Conservation (phyloP, 2,113 vertebrate genomes). For the Dromaius novaehollandiae region DNA sequence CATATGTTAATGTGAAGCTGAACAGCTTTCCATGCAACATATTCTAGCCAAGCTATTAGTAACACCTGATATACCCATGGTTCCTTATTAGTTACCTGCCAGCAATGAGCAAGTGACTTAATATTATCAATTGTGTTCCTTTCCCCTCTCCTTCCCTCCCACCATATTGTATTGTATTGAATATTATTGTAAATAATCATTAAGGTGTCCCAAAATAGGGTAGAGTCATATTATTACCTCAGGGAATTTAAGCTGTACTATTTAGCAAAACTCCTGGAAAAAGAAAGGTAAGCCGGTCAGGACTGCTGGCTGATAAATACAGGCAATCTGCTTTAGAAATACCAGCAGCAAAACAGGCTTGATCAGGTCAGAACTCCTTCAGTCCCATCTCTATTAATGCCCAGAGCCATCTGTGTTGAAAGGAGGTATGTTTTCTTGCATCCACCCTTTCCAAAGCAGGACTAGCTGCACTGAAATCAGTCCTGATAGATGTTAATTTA, state of each 20-base stretch:
- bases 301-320: not conserved
- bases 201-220: not conserved
- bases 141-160: slow-evolving; percentile 14
- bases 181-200: slow-evolving; percentile 35
- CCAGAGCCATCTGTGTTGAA: not conserved
- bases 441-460: not conserved
- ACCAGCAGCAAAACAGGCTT: not conserved
- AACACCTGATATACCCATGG: slow-evolving; percentile 60
- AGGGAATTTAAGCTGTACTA: not conserved
- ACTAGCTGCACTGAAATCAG: not conserved
- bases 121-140: slow-evolving; percentile 4
- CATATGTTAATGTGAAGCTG: slow-evolving; percentile 33
- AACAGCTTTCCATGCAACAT: slow-evolving; percentile 47
- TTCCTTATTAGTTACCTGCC: slow-evolving; percentile 45
- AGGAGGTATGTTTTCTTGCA: not conserved
- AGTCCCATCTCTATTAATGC: not conserved
- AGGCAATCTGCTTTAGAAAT: not conserved
- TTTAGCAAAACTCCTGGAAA: not conserved
- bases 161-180: not conserved
- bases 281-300: not conserved
- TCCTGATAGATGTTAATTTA: not conserved
- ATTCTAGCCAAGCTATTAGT: slow-evolving; percentile 64
- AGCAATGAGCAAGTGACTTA: slow-evolving; percentile 50
- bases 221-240: not conserved
- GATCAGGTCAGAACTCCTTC: not conserved